phyloP scores from a whole-genome alignment of 2,113 vertebrate genomes.

The Corythoichthys haematopterus region DNA sequence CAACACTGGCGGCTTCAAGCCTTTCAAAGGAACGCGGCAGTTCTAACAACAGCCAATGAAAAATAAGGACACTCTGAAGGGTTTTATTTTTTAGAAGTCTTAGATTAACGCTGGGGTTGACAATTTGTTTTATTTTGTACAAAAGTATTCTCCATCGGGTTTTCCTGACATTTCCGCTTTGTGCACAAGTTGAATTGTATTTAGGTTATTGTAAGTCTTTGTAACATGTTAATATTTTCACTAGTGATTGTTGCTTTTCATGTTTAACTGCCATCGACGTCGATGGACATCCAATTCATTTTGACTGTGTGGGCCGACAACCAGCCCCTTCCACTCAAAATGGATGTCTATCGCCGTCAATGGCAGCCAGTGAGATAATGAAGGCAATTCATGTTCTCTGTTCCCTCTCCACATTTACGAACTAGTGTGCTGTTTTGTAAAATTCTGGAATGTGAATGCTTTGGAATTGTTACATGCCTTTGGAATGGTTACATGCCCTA shows the following conservation, averaged over 20 bases:
- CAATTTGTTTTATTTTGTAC: conserved; percentile 58
- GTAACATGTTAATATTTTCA: conserved; percentile 44
- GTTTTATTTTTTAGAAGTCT: conserved; percentile 67
- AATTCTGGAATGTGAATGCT: not conserved
- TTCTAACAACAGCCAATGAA: conserved; percentile 70
- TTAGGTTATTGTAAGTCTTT: conserved; percentile 54
- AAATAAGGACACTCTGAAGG: conserved; percentile 42
- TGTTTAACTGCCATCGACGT: conserved; percentile 2
- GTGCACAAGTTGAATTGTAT: conserved; percentile 27
- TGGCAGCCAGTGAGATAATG: not conserved
- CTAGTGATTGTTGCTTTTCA: conserved; percentile 40
- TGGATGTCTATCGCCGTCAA: no score
- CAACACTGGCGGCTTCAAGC: conserved; percentile 88
- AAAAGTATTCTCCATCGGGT: conserved; percentile 49
- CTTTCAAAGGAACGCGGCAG: conserved; percentile 88
- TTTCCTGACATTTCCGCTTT: conserved; percentile 21
- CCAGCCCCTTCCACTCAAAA: no score
- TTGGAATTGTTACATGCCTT: not conserved
- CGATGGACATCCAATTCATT: no score
- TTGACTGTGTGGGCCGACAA: no score
- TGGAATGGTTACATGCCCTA: not conserved
- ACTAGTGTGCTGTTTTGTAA: not conserved
- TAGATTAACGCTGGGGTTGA: conserved; percentile 53
- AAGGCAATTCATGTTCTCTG: not conserved
- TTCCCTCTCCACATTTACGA: not conserved